Conservation (phyloP, 1,140 invertebrate genomes). For the Anastrepha obliqua region DNA sequence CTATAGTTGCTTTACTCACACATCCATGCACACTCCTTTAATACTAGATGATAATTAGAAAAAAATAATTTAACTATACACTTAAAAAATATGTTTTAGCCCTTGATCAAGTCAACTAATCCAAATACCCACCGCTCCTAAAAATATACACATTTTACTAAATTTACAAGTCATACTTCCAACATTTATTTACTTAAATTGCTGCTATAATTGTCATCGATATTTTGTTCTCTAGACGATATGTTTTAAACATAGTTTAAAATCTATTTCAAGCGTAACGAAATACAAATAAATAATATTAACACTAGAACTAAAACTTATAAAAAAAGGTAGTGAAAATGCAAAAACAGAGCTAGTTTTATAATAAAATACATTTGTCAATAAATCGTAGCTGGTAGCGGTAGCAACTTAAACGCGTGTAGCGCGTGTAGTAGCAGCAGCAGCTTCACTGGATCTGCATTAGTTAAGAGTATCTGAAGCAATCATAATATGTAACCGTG, state of each 20-base stretch:
- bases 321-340: neutral
- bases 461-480: neutral
- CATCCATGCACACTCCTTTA: too few species aligned
- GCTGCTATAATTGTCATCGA: constrained; percentile 43
- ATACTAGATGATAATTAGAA: too few species aligned
- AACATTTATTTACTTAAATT: constrained; percentile 54
- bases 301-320: neutral
- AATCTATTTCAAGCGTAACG: neutral
- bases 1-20: neutral
- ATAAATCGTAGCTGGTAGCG: neutral
- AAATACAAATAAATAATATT: neutral
- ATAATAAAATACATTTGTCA: neutral
- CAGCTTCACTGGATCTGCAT: neutral
- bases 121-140: neutral
- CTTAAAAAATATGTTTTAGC: too few species aligned
- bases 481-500: neutral
- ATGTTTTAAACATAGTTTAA: constrained; percentile 36
- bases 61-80: too few species aligned
- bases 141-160: neutral
- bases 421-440: neutral
- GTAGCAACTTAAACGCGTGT: neutral
- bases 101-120: too few species aligned
- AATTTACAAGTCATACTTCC: constrained; percentile 39
- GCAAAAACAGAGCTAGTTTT: neutral
- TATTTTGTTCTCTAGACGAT: constrained; percentile 16